Conservation (phyloP, 1,140 invertebrate species). For the Wiebesia pumilae region DNA sequence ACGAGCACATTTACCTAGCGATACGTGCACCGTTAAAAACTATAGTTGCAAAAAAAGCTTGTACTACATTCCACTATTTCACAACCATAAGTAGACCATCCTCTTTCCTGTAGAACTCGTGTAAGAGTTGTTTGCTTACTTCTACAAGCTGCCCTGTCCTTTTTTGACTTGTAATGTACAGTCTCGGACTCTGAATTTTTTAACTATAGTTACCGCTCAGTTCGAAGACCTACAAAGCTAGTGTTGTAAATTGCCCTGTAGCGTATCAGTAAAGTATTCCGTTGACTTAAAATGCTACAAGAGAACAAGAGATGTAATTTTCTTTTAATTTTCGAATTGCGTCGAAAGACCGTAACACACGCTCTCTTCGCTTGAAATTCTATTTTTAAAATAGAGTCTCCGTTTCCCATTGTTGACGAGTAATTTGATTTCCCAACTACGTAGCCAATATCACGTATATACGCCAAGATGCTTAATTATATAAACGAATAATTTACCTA, state of each 20-base stretch:
- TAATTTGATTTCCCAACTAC: too few species aligned
- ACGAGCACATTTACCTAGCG: too few species aligned
- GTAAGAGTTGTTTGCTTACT: not conserved
- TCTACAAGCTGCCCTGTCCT: constrained; percentile 4
- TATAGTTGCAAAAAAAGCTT: not conserved
- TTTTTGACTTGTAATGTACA: not conserved
- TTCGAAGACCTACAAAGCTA: not conserved
- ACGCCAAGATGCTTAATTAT: too few species aligned
- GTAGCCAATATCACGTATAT: too few species aligned
- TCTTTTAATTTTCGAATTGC: not conserved
- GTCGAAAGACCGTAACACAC: too few species aligned
- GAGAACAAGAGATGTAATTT: not conserved
- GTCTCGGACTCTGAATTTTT: not conserved
- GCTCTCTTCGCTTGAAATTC: too few species aligned
- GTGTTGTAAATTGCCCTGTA: not conserved
- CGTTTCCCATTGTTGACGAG: too few species aligned
- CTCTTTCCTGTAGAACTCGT: not conserved
- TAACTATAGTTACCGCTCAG: not conserved
- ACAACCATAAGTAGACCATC: not conserved
- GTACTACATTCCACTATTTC: not conserved
- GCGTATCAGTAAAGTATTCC: not conserved
- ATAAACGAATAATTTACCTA: too few species aligned
- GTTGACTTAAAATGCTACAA: not conserved
- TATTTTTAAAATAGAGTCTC: too few species aligned
- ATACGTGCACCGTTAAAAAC: too few species aligned